A percentile compares a stretch with the other conserved stretches of the same genome.
Evolutionary conservation across 2,888 invertebrate species (phyloP).

Genomic region (Lutraria lutraria): DNA sequence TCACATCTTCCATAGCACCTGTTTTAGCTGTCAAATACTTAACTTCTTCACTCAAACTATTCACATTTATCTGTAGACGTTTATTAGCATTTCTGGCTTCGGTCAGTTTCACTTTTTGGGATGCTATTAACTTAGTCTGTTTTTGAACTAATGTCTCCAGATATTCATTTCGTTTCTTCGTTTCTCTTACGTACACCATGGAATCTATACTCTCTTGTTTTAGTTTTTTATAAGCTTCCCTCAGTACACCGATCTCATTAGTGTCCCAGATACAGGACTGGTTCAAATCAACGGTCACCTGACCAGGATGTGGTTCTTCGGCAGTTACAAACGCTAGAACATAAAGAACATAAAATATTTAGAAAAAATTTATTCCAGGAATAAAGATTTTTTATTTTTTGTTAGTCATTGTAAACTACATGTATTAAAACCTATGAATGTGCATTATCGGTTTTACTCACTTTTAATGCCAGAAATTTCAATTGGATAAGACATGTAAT

Average conservation of each 20-base stretch:
- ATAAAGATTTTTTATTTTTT: too few relatives aligned
- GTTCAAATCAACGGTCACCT: slow-evolving; percentile 71
- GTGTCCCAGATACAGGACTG: slow-evolving; percentile 82
- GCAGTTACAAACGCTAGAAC: neutral
- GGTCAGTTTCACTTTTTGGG: slow-evolving; percentile 64
- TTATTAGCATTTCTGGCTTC: slow-evolving; percentile 81
- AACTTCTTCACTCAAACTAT: slow-evolving; percentile 77
- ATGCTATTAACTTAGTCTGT: slow-evolving; percentile 69
- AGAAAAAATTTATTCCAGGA: neutral
- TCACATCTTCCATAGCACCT: slow-evolving; percentile 80
- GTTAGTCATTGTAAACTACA: too few relatives aligned
- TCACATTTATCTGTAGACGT: slow-evolving; percentile 80
- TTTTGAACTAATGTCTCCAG: slow-evolving; percentile 71
- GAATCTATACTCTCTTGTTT: slow-evolving; percentile 79
- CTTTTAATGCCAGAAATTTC: too few relatives aligned
- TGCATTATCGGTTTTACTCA: too few relatives aligned
- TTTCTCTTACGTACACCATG: slow-evolving; percentile 75
- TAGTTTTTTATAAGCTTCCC: slow-evolving; percentile 80
- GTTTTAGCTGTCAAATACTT: slow-evolving; percentile 75
- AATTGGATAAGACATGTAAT: too few relatives aligned
- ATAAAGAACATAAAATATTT: neutral
- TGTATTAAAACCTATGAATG: too few relatives aligned
- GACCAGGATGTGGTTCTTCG: neutral
- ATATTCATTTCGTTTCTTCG: slow-evolving; percentile 70
- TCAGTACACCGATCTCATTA: slow-evolving; percentile 79